These are phyloP conservation scores for Cecidostiba fungosa DNA, from an alignment of 2,888 invertebrate species.

Conservation along the genomic window DNA sequence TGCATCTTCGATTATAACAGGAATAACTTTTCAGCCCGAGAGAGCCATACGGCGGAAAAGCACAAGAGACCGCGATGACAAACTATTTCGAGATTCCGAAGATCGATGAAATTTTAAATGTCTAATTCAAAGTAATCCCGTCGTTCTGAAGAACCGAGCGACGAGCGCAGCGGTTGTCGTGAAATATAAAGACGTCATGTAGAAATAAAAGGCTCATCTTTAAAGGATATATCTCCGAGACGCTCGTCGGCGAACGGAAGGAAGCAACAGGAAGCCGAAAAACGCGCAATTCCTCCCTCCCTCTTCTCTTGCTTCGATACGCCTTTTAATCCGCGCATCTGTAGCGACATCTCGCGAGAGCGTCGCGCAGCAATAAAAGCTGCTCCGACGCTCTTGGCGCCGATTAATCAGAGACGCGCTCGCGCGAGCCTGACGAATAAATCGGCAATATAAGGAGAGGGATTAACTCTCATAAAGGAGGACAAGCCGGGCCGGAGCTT, in stretches of 20 bases:
- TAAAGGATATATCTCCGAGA: neutral
- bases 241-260: neutral
- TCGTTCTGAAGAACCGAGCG: too few relatives aligned
- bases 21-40: too few relatives aligned
- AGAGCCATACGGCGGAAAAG: too few relatives aligned
- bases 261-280: slow-evolving; percentile 2
- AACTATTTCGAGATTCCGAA: too few relatives aligned
- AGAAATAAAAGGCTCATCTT: neutral
- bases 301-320: neutral
- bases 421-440: slow-evolving; percentile 66
- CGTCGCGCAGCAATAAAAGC: slow-evolving; percentile 26
- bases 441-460: slow-evolving; percentile 71
- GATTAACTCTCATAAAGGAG: slow-evolving; percentile 70
- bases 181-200: too few relatives aligned
- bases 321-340: slow-evolving; percentile 33
- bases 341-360: neutral
- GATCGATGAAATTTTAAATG: too few relatives aligned
- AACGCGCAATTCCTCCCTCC: neutral
- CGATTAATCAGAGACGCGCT: slow-evolving; percentile 49
- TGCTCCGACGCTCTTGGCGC: neutral
- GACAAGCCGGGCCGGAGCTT: slow-evolving; percentile 54
- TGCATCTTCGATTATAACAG: too few relatives aligned
- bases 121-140: too few relatives aligned
- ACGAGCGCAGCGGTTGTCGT: too few relatives aligned
- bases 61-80: too few relatives aligned